Evolutionary conservation across 1,140 invertebrate species (phyloP).

Genomic region (Hylaeus volcanicus): DNA sequence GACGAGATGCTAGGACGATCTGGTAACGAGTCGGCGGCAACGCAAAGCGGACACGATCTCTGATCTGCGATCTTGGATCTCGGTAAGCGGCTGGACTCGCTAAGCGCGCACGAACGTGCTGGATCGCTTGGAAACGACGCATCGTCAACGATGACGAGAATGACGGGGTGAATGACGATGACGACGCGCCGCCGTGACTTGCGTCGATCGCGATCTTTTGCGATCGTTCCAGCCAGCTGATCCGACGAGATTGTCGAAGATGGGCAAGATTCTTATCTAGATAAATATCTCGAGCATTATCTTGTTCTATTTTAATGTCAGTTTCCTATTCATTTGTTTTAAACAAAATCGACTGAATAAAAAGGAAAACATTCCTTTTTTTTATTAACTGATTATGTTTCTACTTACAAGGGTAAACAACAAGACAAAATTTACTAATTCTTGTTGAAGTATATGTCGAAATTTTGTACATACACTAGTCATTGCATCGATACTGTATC

Average conservation of each 20-base stretch:
- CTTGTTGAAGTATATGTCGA: too few species aligned
- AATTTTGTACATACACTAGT: too few species aligned
- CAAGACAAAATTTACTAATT: too few species aligned
- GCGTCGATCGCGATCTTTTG: constrained; percentile 26
- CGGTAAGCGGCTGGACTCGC: constrained; percentile 2
- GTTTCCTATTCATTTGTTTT: too few species aligned
- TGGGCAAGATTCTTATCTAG: too few species aligned
- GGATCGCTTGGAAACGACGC: constrained; percentile 17
- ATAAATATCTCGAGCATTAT: too few species aligned
- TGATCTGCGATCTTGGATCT: constrained; percentile 46
- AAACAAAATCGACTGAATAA: too few species aligned
- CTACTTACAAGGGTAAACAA: too few species aligned
- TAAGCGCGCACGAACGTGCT: constrained; percentile 16
- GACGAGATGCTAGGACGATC: constrained; percentile 35
- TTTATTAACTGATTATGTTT: too few species aligned
- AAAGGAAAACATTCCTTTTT: too few species aligned
- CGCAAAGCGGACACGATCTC: constrained; percentile 57
- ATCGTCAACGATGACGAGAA: constrained; percentile 34
- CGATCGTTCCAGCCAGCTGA: constrained; percentile 22
- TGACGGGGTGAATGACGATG: constrained; percentile 28
- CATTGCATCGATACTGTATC: too few species aligned
- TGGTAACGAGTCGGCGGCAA: constrained; percentile 52
- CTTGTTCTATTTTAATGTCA: too few species aligned
- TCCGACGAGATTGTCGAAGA: background rate
- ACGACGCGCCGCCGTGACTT: constrained; percentile 18